These are phyloP conservation scores for Crioceris asparagi DNA, from an alignment of 2,888 invertebrate species.

Conservation along the genomic window DNA sequence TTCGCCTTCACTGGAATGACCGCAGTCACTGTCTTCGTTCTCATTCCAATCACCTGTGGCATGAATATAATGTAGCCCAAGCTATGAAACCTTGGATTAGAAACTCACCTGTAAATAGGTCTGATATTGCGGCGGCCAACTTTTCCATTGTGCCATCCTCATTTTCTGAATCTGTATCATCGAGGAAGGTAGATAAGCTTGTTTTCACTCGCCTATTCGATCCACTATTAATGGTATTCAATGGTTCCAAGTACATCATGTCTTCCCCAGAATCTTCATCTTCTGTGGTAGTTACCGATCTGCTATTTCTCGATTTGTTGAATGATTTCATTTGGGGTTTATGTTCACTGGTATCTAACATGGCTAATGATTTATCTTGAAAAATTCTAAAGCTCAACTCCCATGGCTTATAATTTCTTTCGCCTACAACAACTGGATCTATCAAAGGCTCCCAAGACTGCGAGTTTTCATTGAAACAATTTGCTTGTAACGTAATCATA, in stretches of 20 bases:
- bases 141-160: constrained; percentile 60
- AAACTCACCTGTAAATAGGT: constrained; percentile 60
- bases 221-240: constrained; percentile 28
- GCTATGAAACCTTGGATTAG: no score
- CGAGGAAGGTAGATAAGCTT: constrained; percentile 43
- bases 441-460: constrained; percentile 73
- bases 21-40: constrained; percentile 36
- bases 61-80: no score
- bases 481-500: constrained; percentile 40
- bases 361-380: constrained; percentile 36
- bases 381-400: constrained; percentile 56
- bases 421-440: constrained; percentile 59
- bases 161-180: constrained; percentile 66
- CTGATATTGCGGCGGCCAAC: constrained; percentile 59
- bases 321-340: constrained; percentile 21
- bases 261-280: constrained; percentile 37
- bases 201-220: constrained; percentile 37
- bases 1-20: constrained; percentile 46
- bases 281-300: constrained; percentile 30
- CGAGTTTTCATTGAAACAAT: constrained; percentile 35
- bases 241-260: constrained; percentile 37
- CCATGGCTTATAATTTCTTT: constrained; percentile 61
- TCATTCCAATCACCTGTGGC: constrained; percentile 39
- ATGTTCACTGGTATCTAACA: constrained; percentile 26
- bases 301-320: constrained; percentile 22